Percentiles rank a stretch among this genome's conserved stretches.
phyloP scores from a whole-genome alignment of 2,888 invertebrate species.

The Seira sanloemensis region DNA sequence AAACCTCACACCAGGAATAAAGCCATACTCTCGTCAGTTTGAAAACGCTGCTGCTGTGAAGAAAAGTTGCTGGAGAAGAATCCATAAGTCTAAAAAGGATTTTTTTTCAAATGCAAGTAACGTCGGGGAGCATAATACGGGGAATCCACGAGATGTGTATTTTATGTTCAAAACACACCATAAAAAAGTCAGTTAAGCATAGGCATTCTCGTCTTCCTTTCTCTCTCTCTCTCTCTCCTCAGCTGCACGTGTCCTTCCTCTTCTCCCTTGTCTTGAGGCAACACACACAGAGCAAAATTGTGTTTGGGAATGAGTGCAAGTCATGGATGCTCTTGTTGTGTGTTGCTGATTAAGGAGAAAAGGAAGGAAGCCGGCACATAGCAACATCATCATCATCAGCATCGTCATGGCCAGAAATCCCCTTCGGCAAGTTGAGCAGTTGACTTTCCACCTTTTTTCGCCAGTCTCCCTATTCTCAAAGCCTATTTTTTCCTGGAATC shows the following conservation, averaged over 20 bases:
- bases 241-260: slow-evolving; percentile 26
- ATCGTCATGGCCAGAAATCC: neutral
- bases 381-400: slow-evolving; percentile 39
- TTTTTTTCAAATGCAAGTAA: neutral
- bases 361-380: slow-evolving; percentile 48
- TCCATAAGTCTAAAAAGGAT: neutral
- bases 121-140: neutral
- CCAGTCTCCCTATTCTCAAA: neutral
- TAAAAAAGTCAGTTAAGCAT: slow-evolving; percentile 14
- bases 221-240: slow-evolving; percentile 3
- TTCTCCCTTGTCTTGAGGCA: slow-evolving; percentile 34
- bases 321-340: neutral
- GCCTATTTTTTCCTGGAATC: neutral
- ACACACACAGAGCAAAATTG: neutral
- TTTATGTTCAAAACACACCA: slow-evolving; percentile 15
- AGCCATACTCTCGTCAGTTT: slow-evolving; percentile 12
- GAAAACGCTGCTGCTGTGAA: neutral
- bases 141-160: neutral
- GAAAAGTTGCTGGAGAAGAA: slow-evolving; percentile 10
- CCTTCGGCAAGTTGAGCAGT: neutral
- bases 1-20: neutral
- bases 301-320: neutral
- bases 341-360: slow-evolving; percentile 5
- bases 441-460: neutral
- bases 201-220: neutral